Evolutionary conservation across 2,113 vertebrate genomes (phyloP), one percentile per base, ranked within the genome.

Genomic region (Pampusana beccarii): DNA sequence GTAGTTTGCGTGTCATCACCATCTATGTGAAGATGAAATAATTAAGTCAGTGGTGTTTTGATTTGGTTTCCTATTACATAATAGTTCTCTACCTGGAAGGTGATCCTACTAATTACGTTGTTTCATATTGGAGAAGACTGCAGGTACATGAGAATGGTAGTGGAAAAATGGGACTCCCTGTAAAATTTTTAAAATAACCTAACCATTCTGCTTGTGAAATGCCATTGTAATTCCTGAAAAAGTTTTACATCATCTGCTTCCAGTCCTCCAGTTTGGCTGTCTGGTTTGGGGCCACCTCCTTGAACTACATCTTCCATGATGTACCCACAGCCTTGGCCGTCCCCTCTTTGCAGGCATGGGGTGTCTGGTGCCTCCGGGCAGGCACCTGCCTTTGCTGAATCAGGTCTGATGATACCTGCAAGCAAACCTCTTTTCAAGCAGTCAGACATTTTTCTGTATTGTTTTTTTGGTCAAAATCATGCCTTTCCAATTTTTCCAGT

Each of bases 271-370:
- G 6, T 36, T 28, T 1, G 3, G 38, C 1, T 0, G 16, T 57
- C 58, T 12, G 4, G 3, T 11, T 11, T 2, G 9, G 48, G 26
- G 29, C 28, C 16, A 34, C 40, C 6, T 56, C 57, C 15, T 34
- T 48, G 57, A 61, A 80, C 57, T 87, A 34, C 61, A 25, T 31
- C 33, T 78, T 46, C 58, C 36, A 18, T 8, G 19, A 54, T 36
- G 29, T 69, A 33, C 3, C 6, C 2, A 0, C 24, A 86, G 50
- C 12, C 19, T n/a, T 5, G 2, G 24, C 53, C 1, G 0, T 69
- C 56, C 56, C 21, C 50, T 70, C 33, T 57, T 57, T 50, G 51
- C 44, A 20, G 51, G 53, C 2, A 0, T 29, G 11, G 44, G 44
- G 9, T 36, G 13, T 19, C 25, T 48, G 26, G 25, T 84, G 46